A percentile compares a stretch with the other conserved stretches of the same genome.
phyloP scores from a whole-genome alignment of 2,888 invertebrate genomes.

The Caradrina kadenii region DNA sequence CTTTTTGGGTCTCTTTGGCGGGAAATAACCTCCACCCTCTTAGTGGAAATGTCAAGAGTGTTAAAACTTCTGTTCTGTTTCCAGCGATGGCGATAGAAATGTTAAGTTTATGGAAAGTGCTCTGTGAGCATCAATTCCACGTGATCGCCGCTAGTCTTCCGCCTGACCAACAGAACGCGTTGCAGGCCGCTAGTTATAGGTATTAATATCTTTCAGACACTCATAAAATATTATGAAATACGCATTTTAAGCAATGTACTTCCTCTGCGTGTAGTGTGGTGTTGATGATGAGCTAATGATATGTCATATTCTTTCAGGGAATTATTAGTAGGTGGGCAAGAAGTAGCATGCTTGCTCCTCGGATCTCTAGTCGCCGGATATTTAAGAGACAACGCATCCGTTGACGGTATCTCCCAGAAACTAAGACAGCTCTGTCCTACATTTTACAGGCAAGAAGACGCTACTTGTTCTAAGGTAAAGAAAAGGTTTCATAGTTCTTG shows the following conservation, averaged over 20 bases:
- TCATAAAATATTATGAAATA: background rate
- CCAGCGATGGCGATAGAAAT: slow-evolving; percentile 95
- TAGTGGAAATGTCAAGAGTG: background rate
- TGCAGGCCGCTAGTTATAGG: slow-evolving; percentile 92
- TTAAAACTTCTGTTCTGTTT: slow-evolving; percentile 18
- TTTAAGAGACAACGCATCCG: slow-evolving; percentile 98
- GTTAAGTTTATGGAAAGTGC: slow-evolving; percentile 97
- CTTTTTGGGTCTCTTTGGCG: too few species aligned
- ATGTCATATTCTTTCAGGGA: slow-evolving; percentile 87
- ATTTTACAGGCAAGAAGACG: slow-evolving; percentile 98
- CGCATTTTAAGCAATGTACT: background rate
- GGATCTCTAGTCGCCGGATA: slow-evolving; percentile 97
- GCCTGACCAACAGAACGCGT: slow-evolving; percentile 91
- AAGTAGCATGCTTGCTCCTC: slow-evolving; percentile 92
- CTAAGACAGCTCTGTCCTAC: slow-evolving; percentile 97
- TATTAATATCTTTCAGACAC: slow-evolving; percentile 49
- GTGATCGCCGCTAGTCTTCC: slow-evolving; percentile 93
- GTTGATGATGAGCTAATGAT: background rate
- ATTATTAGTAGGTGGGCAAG: slow-evolving; percentile 94
- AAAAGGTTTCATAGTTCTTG: background rate
- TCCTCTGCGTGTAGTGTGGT: background rate
- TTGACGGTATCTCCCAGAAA: slow-evolving; percentile 96
- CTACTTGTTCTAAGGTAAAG: slow-evolving; percentile 97
- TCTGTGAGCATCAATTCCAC: slow-evolving; percentile 98
- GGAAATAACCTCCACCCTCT: too few species aligned